Percentiles rank a stretch among this genome's conserved stretches.
These are phyloP conservation scores for Dendrocincla tyrannina DNA, from an alignment of 2,797 vertebrate genomes.

Conservation along the genomic window DNA sequence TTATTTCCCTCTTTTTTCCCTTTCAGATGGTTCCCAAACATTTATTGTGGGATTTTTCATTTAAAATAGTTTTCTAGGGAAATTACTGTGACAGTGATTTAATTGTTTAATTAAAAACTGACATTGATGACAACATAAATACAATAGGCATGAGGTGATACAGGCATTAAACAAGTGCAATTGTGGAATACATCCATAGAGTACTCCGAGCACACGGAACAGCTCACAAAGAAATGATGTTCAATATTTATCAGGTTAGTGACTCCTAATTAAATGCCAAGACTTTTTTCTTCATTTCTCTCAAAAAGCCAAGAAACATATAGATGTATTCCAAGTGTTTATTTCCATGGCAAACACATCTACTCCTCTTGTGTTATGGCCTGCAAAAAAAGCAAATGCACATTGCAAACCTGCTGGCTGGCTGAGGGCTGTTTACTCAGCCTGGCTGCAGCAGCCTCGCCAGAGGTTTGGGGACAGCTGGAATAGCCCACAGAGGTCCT, in stretches of 20 bases:
- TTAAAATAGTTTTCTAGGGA: slow-evolving; percentile 61
- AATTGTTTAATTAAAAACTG: slow-evolving; percentile 72
- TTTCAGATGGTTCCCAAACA: slow-evolving; percentile 56
- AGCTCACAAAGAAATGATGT: slow-evolving; percentile 58
- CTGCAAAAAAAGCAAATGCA: background rate
- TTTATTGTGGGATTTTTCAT: slow-evolving; percentile 68
- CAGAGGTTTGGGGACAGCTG: background rate
- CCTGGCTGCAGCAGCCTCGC: background rate
- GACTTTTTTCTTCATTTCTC: slow-evolving; percentile 60
- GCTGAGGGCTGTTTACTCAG: background rate
- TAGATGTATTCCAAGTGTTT: slow-evolving; percentile 39
- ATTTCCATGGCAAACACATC: slow-evolving; percentile 31
- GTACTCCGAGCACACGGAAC: slow-evolving; percentile 12
- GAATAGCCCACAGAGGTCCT: background rate
- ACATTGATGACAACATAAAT: slow-evolving; percentile 66
- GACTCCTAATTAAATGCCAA: slow-evolving; percentile 64
- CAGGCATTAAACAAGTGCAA: slow-evolving; percentile 44
- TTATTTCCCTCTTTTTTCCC: background rate
- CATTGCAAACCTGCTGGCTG: background rate
- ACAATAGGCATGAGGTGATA: slow-evolving; percentile 62
- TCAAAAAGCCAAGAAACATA: slow-evolving; percentile 39
- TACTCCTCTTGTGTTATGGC: background rate
- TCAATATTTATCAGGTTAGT: slow-evolving; percentile 71
- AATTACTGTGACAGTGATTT: slow-evolving; percentile 67
- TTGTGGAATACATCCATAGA: slow-evolving; percentile 52